Base-by-base conservation (phyloP, 1,140 invertebrate species). In the Polyergus mexicanus region DNA sequence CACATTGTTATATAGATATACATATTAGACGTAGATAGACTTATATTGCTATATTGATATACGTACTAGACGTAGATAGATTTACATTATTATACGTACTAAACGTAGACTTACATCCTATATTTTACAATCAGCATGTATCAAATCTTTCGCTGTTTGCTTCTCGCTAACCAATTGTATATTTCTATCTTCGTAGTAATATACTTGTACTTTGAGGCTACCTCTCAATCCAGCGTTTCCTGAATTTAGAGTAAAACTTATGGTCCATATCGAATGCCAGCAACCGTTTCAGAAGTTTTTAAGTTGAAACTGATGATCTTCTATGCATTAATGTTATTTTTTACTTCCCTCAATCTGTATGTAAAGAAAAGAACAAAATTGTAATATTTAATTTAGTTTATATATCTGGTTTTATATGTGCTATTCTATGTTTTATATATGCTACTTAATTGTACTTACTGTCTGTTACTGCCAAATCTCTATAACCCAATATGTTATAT, bases 141-240 rank as follows among this genome's bases (percentile, higher is more conserved):
- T 97, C 87, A 99, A 97, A 92, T 99, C 98, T 94, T 98, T 98
- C 0, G 98, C 98, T 58, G 98, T 97, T 93, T 98, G 97, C 85
- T 97, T 96, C 91, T 98, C 98, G 88, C 98, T 98, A 69, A 99
- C 98, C 92, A 99, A 95, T 94, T 99, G 99, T 41, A 99, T 99
- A 95, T 99, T 99, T 25, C 99, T 99, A 95, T 99, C 99, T 96
- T 99, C 99, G 93, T 99, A 99, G 94, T 99, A 99, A 95, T 99
- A 99, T 87, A 98, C 99, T 96, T 99, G 98, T 84, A 99, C 98
- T 96, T 99, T 99, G 8, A 99, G 95, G 90, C 98, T 96, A 80
- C 99, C 99, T 89, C 97, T 97, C 58, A 99, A 93, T 94, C 99
- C 98, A 19, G 96, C 96, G 88, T 92, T 94, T 68, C 96, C 95